Evolutionary conservation across 2,113 vertebrate genomes (phyloP).

Genomic region (Smithornis capensis): DNA sequence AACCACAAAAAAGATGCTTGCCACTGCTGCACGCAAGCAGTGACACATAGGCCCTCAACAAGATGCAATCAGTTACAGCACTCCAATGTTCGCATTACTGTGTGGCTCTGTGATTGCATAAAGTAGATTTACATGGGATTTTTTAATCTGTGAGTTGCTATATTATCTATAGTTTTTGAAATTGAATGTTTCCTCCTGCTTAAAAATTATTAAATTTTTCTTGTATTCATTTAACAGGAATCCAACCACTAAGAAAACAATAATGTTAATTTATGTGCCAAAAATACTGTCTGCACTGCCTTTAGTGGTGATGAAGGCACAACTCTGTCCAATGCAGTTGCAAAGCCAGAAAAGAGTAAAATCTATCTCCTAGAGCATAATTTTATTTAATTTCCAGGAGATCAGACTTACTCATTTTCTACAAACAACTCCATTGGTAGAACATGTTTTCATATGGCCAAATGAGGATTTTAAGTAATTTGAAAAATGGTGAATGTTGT

Average conservation of each 20-base stretch:
- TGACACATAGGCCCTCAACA: neutral
- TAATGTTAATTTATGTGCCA: neutral
- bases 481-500: neutral
- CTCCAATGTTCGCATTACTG: neutral
- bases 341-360: neutral
- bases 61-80: neutral
- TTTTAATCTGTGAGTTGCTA: neutral
- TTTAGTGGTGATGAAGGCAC: neutral
- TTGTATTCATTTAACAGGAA: neutral
- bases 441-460: neutral
- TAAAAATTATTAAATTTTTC: neutral
- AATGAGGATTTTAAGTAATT: neutral
- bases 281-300: neutral
- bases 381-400: neutral
- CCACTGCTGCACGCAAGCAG: neutral
- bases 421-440: neutral
- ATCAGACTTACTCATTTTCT: neutral
- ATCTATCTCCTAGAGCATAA: neutral
- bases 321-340: neutral
- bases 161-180: neutral
- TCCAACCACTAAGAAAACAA: neutral
- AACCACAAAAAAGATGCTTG: neutral
- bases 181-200: neutral
- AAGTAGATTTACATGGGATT: neutral
- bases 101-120: neutral